phyloP scores from a whole-genome alignment of 2,113 vertebrate genomes.

The Illadopsis cleaveri region DNA sequence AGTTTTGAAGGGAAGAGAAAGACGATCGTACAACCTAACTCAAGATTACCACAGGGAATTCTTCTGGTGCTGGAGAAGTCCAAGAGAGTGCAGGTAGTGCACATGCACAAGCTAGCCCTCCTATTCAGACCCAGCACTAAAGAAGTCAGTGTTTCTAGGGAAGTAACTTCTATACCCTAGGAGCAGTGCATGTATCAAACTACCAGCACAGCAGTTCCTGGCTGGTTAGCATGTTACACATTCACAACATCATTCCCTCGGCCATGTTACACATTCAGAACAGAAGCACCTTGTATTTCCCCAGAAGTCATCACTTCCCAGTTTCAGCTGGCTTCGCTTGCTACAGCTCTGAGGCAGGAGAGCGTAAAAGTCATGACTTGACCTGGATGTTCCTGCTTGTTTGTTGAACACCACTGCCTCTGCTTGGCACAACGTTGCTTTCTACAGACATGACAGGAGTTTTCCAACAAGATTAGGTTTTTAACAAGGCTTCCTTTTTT shows the following conservation, averaged over 20 bases:
- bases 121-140: background rate
- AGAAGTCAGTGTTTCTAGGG: background rate
- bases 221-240: background rate
- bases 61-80: background rate
- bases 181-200: background rate
- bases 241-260: background rate
- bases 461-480: background rate
- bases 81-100: background rate
- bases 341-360: background rate
- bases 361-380: background rate
- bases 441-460: background rate
- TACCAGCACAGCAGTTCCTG: background rate
- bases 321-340: background rate
- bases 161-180: background rate
- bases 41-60: background rate
- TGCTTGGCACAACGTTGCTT: background rate
- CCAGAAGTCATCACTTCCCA: background rate
- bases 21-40: background rate
- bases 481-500: background rate
- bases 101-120: background rate
- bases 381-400: background rate
- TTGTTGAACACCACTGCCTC: background rate
- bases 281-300: background rate
- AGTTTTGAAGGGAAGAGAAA: constrained; percentile 33
- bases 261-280: background rate